Evolutionary conservation across 2,888 invertebrate species (phyloP).

Genomic region (Pterostichus madidus): DNA sequence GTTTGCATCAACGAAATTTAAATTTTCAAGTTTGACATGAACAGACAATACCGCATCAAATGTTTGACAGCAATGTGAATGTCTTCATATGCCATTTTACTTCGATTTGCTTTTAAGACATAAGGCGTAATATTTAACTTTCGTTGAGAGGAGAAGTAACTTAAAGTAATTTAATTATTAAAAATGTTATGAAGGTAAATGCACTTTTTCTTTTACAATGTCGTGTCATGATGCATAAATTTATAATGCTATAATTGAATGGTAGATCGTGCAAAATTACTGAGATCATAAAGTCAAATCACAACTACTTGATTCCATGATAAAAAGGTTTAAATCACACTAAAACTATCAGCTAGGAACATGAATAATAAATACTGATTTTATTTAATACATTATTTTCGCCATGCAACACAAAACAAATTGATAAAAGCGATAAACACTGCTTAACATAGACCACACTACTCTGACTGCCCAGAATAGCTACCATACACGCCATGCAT

Average conservation of each 20-base stretch:
- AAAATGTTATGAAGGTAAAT: background rate
- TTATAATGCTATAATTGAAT: slow-evolving; percentile 1
- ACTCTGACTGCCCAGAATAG: background rate
- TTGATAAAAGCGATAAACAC: slow-evolving; percentile 7
- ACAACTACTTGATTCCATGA: slow-evolving; percentile 30
- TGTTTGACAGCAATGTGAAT: too few relatives aligned
- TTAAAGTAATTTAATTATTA: background rate
- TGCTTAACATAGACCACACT: background rate
- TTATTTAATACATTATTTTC: slow-evolving; percentile 19
- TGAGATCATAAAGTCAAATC: background rate
- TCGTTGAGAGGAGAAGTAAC: too few relatives aligned
- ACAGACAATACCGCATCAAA: too few relatives aligned
- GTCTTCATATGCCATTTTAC: too few relatives aligned
- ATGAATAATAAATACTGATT: slow-evolving; percentile 44
- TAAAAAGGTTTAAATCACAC: slow-evolving; percentile 14
- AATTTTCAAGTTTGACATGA: too few relatives aligned
- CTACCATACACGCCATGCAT: background rate
- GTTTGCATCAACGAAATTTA: too few relatives aligned
- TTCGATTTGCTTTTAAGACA: too few relatives aligned
- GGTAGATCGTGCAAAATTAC: slow-evolving; percentile 12
- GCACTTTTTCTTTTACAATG: background rate
- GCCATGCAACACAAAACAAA: slow-evolving; percentile 10
- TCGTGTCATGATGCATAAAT: background rate
- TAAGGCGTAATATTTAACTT: too few relatives aligned
- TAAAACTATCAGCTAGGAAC: slow-evolving; percentile 3